Evolutionary conservation across 2,113 vertebrate genomes (phyloP), one percentile per base, ranked within the genome.

Genomic region (Sisor rabdophorus): DNA sequence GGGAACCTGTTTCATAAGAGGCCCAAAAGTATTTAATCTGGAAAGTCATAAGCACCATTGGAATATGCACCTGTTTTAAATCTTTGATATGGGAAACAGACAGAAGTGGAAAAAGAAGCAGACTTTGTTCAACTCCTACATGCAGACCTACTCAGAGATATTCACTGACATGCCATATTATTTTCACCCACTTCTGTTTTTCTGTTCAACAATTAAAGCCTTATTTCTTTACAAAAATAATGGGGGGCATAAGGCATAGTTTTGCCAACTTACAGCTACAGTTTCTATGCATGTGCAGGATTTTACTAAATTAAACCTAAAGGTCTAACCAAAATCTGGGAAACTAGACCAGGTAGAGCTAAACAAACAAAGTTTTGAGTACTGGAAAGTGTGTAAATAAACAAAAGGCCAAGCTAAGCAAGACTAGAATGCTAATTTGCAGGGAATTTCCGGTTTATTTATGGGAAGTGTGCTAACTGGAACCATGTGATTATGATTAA

Each of bases 11-110:
- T 79, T 79, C 11, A 68, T 68, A 61, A 69, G 72, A 17, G 30
- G 28, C 55, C 55, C 50, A 47, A 75, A 72, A 55, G 47, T 15
- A 55, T 64, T 79, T 82, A 58, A 82, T 79, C 76, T 67, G 76
- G 47, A 65, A 68, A 55, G 22, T 71, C 55, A 55, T 53, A 71
- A 55, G n/a, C 70, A 7, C 26, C 24, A 50, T 48, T 71, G 32
- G 28, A 63, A 55, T 24, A 53, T 56, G 22, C 75, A 79, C 78
- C 78, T 84, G 80, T 82, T 82, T 84, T 47, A 72, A 77, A 85
- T 83, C 40, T 58, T 44, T 58, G 44, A 64, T 76, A 44, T 26
- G 32, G 60, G 68, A 71, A 64, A 73, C 52, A 30, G 48, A 67
- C 32, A 71, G 17, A 68, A 19, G 26, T 75, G 64, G 54, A 71